Evolutionary conservation across 2,797 vertebrate species (phyloP), one percentile per base, ranked within the genome.

Genomic region (Takifugu rubripes): DNA sequence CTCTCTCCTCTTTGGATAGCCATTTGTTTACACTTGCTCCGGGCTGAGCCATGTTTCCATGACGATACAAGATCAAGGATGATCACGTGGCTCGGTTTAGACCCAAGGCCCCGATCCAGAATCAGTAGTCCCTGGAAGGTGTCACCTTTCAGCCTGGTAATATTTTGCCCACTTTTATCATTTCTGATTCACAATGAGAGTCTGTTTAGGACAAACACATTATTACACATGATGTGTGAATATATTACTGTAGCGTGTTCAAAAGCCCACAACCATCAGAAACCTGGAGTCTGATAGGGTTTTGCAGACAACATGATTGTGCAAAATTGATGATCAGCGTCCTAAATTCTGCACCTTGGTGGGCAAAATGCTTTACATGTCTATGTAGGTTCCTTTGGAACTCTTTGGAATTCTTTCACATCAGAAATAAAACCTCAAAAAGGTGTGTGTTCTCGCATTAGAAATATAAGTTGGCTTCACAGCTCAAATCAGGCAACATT

Each of bases 11-110:
- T 82, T 78, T 73, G 82, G 82, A 87, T 65, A 68, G 64, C 68
- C 85, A 85, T 85, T 84, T 88, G 85, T 89, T 88, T 88, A 89
- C 85, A 86, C 78, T 83, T 81, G 85, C 84, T 84, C 78, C 51
- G 50, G 81, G 83, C 87, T 86, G 74, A 75, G 85, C 71, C 78
- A 88, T 88, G 85, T 88, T 90, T 88, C 87, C 88, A 88, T 90
- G 87, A 90, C 81, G 85, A 88, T 83, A 78, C 78, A 79, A 80
- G 75, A 76, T 77, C 71, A 73, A 78, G 77, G 79, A 85, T 66
- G 76, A 83, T 84, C 85, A 85, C 75, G 73, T 77, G 84, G 81
- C 74, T 66, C 25, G 59, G 75, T 59, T 67, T 69, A 73, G 68
- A 84, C 78, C 82, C 62, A 63, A 75, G 72, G 72, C 81, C 60